Evolutionary conservation across 2,113 vertebrate genomes (phyloP), one percentile per base, ranked within the genome.

Genomic region (Stegastes partitus): DNA sequence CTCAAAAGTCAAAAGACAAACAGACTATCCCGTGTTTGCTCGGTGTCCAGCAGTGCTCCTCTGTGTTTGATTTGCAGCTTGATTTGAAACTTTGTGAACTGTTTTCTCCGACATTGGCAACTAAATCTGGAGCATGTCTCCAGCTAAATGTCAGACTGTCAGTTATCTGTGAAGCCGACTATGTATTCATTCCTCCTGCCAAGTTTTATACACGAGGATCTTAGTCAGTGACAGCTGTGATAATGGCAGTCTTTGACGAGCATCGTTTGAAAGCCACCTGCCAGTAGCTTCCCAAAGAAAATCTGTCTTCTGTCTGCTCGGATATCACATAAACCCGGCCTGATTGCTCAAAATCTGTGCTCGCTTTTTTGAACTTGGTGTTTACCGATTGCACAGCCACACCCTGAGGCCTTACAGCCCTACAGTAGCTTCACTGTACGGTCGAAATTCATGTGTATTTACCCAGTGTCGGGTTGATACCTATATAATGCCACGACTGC

Each of bases 351-450:
- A 77, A 76, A 77, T 81, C 74, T 71, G 67, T 68, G 68, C 54
- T 58, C 3, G 62, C 81, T 67, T 74, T 82, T 84, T 89, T 53
- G 6, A 91, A 86, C 73, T 85, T 44, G 0, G 5, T 90, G 83
- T 92, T 88, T 85, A 80, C 82, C 71, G 50, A 53, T 68, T 56
- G 23, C 75, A 73, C 84, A 66, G 56, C 81, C 87, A 49, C 86
- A 6, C 89, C 87, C 85, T 21, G 51, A 77, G 80, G 51, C 84
- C 25, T 68, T 54, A 61, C 61, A 80, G 74, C 56, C 56, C 78
- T 6, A 88, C 87, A 90, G 69, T 71, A 37, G 76, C 77, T 54
- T 70, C 70, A 84, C 74, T 91, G 87, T 91, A 50, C 65, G 19
- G 74, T 31, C 73, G 37, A 25, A 79, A 80, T 68, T 68, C 23